Percentiles rank a stretch among this genome's conserved stretches.
These are phyloP conservation scores for Leptopilina syphax DNA, from an alignment of 2,888 invertebrate species.

Conservation along the genomic window DNA sequence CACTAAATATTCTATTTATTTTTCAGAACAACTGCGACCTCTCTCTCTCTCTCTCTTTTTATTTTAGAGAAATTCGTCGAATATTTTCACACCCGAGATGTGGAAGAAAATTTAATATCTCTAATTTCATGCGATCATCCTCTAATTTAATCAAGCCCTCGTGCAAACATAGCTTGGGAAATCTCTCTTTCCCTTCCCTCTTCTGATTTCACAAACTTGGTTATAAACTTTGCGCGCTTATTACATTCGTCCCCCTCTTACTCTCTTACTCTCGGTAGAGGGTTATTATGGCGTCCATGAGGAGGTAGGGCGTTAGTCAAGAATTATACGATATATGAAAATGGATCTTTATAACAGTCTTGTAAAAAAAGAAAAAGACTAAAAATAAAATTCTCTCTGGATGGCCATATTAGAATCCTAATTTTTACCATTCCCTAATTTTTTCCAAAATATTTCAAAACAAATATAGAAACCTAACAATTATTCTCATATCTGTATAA, in stretches of 20 bases:
- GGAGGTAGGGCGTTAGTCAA: conserved; percentile 59
- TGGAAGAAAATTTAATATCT: conserved; percentile 71
- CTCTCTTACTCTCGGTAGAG: conserved; percentile 46
- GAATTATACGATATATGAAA: conserved; percentile 52
- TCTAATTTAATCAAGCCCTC: conserved; percentile 73
- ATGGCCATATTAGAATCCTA: neutral
- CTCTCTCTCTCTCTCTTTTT: neutral
- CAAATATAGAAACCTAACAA: too few relatives aligned
- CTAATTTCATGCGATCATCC: conserved; percentile 74
- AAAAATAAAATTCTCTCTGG: conserved; percentile 4
- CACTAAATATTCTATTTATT: neutral
- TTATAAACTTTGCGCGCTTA: conserved; percentile 71
- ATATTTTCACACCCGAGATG: neutral
- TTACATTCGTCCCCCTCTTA: conserved; percentile 60
- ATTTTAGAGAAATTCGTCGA: neutral
- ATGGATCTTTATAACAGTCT: conserved; percentile 6
- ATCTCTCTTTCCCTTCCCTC: conserved; percentile 47
- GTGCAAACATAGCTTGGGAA: conserved; percentile 55
- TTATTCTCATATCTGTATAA: too few relatives aligned
- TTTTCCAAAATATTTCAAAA: neutral
- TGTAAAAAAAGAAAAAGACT: neutral
- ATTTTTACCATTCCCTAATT: too few relatives aligned
- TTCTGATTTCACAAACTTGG: conserved; percentile 46
- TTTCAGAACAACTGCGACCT: neutral
- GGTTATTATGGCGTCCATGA: conserved; percentile 69